Base-by-base conservation (phyloP, 1,140 invertebrate genomes). In the Euura saliciscinereae region DNA sequence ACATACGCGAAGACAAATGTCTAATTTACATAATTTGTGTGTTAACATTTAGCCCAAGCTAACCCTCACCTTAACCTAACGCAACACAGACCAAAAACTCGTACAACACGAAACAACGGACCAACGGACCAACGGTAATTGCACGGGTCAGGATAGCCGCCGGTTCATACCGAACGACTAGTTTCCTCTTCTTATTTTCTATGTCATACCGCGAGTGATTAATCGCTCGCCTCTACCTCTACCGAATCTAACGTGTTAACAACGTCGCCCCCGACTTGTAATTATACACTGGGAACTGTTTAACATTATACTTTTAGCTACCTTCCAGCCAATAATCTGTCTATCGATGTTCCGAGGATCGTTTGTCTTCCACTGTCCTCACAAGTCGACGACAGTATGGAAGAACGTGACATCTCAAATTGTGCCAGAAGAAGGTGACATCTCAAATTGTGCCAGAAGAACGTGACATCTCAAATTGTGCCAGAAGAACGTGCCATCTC, bases 11-110 rank as follows among this genome's bases (percentile, higher is more conserved):
- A 44, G 28, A 69, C 45, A 69, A 45, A 69, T 69, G 44, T 45
- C 28, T 69, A n/a, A 85, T 84, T 85, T 83, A 76, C 83, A 85
- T 85, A 85, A 85, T 84, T 85, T 79, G 79, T 80, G 75, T 84
- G 83, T 84, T 84, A 84, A 84, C 82, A 83, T 84, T 84, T 84
- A 81, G 82, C 84, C 81, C 75, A 80, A 64, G 11, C 66, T 28
- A 67, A 28, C 0, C 66, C 13, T 13, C 8, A 59, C 10, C 51
- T 8, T 59, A 59, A 59, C 51, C 51, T 59, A 8, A n/a, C 51
- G 13, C 51, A 59, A 59, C 51, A 28, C 28, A 1, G 28, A 28
- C 28, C 28, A 28, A 28, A 28, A 28, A 28, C 28, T 28, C 28
- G 28, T 28, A 28, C 28, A 28, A 28, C 28, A 28, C 28, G 28